phyloP scores from a whole-genome alignment of 2,113 vertebrate species.

The Thunnus thynnus region DNA sequence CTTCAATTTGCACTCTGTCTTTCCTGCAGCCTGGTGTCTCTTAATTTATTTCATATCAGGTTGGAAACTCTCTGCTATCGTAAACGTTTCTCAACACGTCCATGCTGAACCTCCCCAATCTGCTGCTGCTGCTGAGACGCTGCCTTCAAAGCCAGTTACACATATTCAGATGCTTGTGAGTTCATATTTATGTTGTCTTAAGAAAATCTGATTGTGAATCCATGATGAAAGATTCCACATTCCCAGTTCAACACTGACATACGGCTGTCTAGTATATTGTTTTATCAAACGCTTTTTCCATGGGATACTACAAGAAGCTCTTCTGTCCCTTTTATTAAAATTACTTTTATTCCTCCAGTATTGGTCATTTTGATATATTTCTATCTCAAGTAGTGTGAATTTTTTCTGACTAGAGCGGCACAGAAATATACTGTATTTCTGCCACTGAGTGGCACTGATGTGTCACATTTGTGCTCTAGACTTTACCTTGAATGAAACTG shows the following conservation, averaged over 20 bases:
- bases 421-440: constrained; percentile 35
- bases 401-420: constrained; percentile 10
- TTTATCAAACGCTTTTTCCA: too few species aligned
- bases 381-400: background rate
- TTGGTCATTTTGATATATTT: constrained; percentile 3
- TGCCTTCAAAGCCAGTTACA: constrained; percentile 42
- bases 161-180: constrained; percentile 39
- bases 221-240: background rate
- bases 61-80: constrained; percentile 29
- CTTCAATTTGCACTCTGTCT: constrained; percentile 39
- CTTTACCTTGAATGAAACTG: background rate
- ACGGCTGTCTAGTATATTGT: background rate
- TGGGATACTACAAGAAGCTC: background rate
- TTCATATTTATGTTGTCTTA: constrained; percentile 31
- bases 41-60: constrained; percentile 24
- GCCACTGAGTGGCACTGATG: constrained; percentile 53
- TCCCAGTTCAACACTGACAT: background rate
- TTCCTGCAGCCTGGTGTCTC: constrained; percentile 28
- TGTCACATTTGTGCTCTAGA: constrained; percentile 37
- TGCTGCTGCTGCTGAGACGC: constrained; percentile 46
- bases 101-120: constrained; percentile 6
- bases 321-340: background rate
- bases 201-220: constrained; percentile 28
- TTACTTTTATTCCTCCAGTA: background rate
- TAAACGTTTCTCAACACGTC: constrained; percentile 5